Evolutionary conservation across 2,113 vertebrate species (phyloP).

Genomic region (Rhizomys pruinosus): DNA sequence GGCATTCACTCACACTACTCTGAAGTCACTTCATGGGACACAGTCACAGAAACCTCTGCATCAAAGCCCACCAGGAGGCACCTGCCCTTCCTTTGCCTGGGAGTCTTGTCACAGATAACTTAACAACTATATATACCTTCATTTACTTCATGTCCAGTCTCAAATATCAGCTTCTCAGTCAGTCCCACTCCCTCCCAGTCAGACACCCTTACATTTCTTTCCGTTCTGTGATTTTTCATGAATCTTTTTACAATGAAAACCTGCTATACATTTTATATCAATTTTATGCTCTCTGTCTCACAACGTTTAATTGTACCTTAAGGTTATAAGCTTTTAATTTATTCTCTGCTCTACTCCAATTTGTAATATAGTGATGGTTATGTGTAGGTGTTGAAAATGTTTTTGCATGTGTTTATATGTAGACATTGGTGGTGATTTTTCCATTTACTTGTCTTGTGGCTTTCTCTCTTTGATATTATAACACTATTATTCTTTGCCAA

Average conservation of each 20-base stretch:
- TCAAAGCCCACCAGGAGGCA: too few species aligned
- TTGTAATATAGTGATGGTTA: neutral
- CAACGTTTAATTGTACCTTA: neutral
- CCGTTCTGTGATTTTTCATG: neutral
- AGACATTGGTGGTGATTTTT: neutral
- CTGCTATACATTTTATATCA: neutral
- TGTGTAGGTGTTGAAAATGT: neutral
- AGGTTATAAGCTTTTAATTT: neutral
- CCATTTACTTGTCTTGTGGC: neutral
- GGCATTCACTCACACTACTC: too few species aligned
- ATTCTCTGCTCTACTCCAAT: neutral
- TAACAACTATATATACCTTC: neutral
- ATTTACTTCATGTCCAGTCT: neutral
- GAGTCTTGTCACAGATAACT: neutral
- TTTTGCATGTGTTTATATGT: neutral
- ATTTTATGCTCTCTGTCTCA: neutral
- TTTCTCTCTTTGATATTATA: neutral
- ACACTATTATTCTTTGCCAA: neutral
- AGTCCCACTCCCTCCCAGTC: fast-evolving
- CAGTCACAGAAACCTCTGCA: too few species aligned
- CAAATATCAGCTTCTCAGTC: neutral
- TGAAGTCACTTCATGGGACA: fast-evolving
- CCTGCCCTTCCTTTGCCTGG: neutral
- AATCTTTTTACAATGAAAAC: neutral
- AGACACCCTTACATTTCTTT: fast-evolving